Base-by-base conservation (phyloP, 2,888 invertebrate genomes). In the Osmoderma eremita region DNA sequence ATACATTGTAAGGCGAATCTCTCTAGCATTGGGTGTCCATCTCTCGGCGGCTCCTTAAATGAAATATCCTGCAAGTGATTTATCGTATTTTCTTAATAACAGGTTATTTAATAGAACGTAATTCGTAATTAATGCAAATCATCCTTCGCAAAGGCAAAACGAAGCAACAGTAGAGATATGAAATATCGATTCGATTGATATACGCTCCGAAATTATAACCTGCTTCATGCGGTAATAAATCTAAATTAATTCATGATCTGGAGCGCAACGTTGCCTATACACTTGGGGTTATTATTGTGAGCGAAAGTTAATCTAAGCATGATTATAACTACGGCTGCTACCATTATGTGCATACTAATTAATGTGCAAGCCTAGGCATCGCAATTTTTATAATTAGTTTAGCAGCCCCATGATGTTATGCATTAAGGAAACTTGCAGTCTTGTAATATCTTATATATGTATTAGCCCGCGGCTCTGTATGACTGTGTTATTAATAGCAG, bases 71-170 rank as follows among this genome's bases (percentile, higher is more conserved):
- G 4, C 41, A 51, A 50, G 15, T 53, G 62, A 67, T 62, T 63
- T 54, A 54, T 54, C 42, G 48, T 53, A 42, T 63, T 67, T 63
- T 36, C 53, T 36, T 62, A 67, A 53, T 63, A 49, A 51, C 58
- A 36, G 36, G 61, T 53, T 45, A 51, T 48, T 64, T 51, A 68
- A 53, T 64, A 39, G 45, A 61, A 45, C 41, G 20, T 68, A 61
- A 65, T 61, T 58, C 24, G 65, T 48, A 65, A 64, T 58, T 68
- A 68, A 68, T 68, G 68, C 51, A 68, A 68, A 68, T 64, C 56
- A 53, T 38, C 65, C 58, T 51, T 1, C 12, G 45, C 45, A 62
- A 65, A 65, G 64, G 30, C 30, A 68, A 65, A 49, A 61, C 58
- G 48, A 38, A 49, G 30, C 30, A 30, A 18, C 38, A 4, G 41